These are phyloP conservation scores for Crotalus horridus DNA, from an alignment of 2,113 vertebrate species.

Conservation along the genomic window DNA sequence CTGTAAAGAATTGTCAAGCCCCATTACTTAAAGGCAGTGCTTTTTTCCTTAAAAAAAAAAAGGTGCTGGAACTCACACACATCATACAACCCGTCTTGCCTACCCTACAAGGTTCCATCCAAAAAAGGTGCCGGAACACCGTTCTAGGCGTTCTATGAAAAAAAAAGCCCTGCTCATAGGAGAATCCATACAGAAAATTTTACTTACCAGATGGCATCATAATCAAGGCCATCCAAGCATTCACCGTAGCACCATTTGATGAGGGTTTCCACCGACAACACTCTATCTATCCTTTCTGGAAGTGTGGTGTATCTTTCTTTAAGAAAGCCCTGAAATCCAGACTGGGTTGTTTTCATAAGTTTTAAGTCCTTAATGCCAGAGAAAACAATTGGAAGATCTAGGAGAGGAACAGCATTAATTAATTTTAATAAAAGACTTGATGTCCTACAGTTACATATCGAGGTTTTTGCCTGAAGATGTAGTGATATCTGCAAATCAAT, in stretches of 20 bases:
- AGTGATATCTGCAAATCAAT: background rate
- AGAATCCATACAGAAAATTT: background rate
- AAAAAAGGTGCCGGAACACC: no score
- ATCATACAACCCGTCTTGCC: no score
- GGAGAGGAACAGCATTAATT: background rate
- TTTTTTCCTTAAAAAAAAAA: no score
- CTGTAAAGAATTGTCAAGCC: background rate
- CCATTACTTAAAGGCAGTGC: background rate
- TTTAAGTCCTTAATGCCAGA: conserved; percentile 88
- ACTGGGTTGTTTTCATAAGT: conserved; percentile 92
- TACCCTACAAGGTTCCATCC: no score
- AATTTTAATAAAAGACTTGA: background rate
- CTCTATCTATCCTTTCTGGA: conserved; percentile 83
- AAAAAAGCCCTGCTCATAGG: no score
- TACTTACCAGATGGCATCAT: conserved; percentile 77
- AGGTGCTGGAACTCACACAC: no score
- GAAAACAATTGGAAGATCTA: conserved; percentile 80
- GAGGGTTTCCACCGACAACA: conserved; percentile 85
- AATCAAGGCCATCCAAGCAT: conserved; percentile 66
- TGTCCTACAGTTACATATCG: background rate
- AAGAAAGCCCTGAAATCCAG: conserved; percentile 88
- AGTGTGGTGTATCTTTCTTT: conserved; percentile 87
- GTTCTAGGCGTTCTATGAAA: no score
- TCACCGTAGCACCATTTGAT: conserved; percentile 85
- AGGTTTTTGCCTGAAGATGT: background rate